Conservation (phyloP, 2,888 invertebrate species). For the Phorcus lineatus region DNA sequence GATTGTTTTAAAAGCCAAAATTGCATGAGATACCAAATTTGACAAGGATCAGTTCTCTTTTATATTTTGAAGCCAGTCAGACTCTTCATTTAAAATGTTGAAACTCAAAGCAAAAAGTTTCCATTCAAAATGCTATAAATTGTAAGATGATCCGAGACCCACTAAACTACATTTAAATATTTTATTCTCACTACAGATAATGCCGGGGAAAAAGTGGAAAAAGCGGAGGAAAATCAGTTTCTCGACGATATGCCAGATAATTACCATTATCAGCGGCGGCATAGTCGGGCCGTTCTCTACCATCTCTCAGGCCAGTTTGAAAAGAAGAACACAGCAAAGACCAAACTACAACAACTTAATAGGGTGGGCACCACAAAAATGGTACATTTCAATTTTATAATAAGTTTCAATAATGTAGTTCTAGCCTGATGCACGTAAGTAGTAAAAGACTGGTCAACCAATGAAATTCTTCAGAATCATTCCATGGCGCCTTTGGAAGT, state of each 20-base stretch:
- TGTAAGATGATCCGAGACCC: too few relatives aligned
- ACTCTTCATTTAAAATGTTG: too few relatives aligned
- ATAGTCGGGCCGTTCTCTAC: slow-evolving; percentile 95
- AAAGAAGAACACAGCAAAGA: slow-evolving; percentile 87
- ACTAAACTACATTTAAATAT: too few relatives aligned
- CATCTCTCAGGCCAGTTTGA: slow-evolving; percentile 97
- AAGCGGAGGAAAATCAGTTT: slow-evolving; percentile 43
- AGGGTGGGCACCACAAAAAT: slow-evolving; percentile 34
- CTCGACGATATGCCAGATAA: slow-evolving; percentile 58
- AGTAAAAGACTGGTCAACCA: not conserved
- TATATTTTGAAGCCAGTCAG: too few relatives aligned
- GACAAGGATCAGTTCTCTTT: too few relatives aligned
- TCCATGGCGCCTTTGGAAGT: too few relatives aligned
- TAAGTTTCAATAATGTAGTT: too few relatives aligned
- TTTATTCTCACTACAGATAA: slow-evolving; percentile 30
- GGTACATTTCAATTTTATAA: not conserved
- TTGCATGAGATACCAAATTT: too few relatives aligned
- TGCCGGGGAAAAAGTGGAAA: slow-evolving; percentile 52
- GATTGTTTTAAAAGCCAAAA: too few relatives aligned
- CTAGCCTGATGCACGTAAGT: not conserved
- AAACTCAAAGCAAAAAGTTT: too few relatives aligned
- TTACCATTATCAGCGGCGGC: slow-evolving; percentile 89
- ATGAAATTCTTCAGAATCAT: too few relatives aligned
- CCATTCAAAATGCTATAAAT: too few relatives aligned
- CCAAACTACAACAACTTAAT: slow-evolving; percentile 88